A percentile compares a stretch with the other conserved stretches of the same genome.
These are phyloP conservation scores for Plutella xylostella DNA, from an alignment of 2,888 invertebrate species.

Conservation along the genomic window DNA sequence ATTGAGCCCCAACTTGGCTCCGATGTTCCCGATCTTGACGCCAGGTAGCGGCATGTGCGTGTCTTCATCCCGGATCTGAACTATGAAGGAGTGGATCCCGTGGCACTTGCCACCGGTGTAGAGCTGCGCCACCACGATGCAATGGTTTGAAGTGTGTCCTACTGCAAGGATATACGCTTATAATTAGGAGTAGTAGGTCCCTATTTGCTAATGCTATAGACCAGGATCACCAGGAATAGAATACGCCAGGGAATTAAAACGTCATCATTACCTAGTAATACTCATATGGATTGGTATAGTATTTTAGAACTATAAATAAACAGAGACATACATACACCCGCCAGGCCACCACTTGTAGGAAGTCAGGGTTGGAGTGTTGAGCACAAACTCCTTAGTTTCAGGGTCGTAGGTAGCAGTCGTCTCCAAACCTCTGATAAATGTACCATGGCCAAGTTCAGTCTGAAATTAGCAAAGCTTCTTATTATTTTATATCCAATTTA, in stretches of 20 bases:
- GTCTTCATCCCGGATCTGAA: constrained; percentile 86
- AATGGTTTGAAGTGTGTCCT: constrained; percentile 91
- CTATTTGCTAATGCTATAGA: too few relatives aligned
- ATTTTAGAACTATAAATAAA: too few relatives aligned
- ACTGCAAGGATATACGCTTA: constrained; percentile 69
- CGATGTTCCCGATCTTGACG: constrained; percentile 92
- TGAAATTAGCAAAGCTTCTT: too few relatives aligned
- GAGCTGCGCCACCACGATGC: constrained; percentile 89
- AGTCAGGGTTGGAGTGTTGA: constrained; percentile 83
- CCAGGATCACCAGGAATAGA: too few relatives aligned
- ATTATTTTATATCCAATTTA: too few relatives aligned
- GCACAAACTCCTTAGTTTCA: constrained; percentile 78
- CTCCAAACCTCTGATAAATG: constrained; percentile 86
- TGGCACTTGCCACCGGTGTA: constrained; percentile 81
- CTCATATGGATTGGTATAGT: too few relatives aligned
- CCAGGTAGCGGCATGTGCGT: constrained; percentile 87
- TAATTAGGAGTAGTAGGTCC: too few relatives aligned
- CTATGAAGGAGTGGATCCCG: constrained; percentile 92
- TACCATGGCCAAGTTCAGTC: constrained; percentile 91
- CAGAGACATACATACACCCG: constrained; percentile 76
- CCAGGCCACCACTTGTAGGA: constrained; percentile 95
- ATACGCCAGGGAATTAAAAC: too few relatives aligned
- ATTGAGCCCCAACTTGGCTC: constrained; percentile 90
- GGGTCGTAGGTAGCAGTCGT: constrained; percentile 88
- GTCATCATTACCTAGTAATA: too few relatives aligned